phyloP scores from a whole-genome alignment of 2,113 vertebrate genomes.

The Calidris pygmaea region DNA sequence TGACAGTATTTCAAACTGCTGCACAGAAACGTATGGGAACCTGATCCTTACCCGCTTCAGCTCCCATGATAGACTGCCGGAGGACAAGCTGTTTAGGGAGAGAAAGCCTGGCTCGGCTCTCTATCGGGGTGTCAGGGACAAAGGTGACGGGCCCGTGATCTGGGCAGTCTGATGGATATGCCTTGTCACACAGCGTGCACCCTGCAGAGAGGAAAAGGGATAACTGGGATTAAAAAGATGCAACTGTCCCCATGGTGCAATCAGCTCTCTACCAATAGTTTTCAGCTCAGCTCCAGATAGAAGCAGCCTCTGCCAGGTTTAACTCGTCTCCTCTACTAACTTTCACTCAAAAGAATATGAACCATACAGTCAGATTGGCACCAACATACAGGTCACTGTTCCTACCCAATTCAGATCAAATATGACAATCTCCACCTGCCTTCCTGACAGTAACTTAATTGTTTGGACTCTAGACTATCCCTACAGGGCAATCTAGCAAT shows the following conservation, averaged over 20 bases:
- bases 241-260: not conserved
- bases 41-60: conserved; percentile 84
- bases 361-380: not conserved
- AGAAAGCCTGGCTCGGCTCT: conserved; percentile 93
- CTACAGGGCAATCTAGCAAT: not conserved
- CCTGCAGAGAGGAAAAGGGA: conserved; percentile 69
- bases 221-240: not conserved
- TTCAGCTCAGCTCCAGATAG: not conserved
- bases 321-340: not conserved
- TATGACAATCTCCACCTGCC: not conserved
- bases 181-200: conserved; percentile 96
- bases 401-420: not conserved
- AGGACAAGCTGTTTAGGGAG: conserved; percentile 91
- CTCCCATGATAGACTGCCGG: conserved; percentile 87
- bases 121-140: conserved; percentile 90
- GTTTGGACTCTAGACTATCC: not conserved
- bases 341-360: not conserved
- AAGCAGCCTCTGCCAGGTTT: not conserved
- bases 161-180: conserved; percentile 93
- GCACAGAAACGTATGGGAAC: not conserved
- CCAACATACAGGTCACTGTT: not conserved
- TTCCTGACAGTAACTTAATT: not conserved
- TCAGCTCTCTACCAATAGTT: not conserved
- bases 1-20: not conserved
- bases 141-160: conserved; percentile 96